Conservation (phyloP, 2,888 invertebrate genomes). For the Loripinus fragilis region DNA sequence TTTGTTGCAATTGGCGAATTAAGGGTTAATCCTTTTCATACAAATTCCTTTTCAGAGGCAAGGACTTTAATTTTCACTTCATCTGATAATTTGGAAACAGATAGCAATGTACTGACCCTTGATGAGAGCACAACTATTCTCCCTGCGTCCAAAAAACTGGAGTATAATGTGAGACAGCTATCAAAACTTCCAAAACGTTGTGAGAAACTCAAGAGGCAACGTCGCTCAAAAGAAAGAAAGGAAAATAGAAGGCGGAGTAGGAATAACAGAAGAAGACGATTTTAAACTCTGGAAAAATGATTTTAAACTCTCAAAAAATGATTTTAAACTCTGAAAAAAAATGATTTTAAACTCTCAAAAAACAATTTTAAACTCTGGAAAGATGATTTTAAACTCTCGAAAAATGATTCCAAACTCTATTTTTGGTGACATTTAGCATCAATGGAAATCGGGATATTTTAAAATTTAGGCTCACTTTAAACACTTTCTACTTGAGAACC, state of each 20-base stretch:
- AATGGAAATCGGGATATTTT: too few species aligned
- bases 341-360: neutral
- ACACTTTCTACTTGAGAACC: too few species aligned
- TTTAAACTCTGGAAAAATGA: neutral
- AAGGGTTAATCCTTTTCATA: too few species aligned
- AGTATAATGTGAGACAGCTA: slow-evolving; percentile 19
- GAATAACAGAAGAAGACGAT: neutral
- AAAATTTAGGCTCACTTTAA: too few species aligned
- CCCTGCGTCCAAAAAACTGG: neutral
- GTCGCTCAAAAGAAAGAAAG: slow-evolving; percentile 24
- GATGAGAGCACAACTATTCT: slow-evolving; percentile 23
- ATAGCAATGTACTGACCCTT: slow-evolving; percentile 13
- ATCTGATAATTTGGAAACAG: neutral
- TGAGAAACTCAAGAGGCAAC: slow-evolving; percentile 26
- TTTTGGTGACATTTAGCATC: too few species aligned
- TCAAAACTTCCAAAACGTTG: slow-evolving; percentile 20
- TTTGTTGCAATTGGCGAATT: too few species aligned
- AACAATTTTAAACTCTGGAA: neutral
- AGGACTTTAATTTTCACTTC: slow-evolving; percentile 40
- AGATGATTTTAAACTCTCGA: too few species aligned
- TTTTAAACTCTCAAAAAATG: neutral
- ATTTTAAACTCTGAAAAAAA: neutral
- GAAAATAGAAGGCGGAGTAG: neutral
- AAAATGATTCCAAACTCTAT: too few species aligned
- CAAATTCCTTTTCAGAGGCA: slow-evolving; percentile 35